Conservation (phyloP, 2,113 vertebrate species). For the Paraplagusia blochii region DNA sequence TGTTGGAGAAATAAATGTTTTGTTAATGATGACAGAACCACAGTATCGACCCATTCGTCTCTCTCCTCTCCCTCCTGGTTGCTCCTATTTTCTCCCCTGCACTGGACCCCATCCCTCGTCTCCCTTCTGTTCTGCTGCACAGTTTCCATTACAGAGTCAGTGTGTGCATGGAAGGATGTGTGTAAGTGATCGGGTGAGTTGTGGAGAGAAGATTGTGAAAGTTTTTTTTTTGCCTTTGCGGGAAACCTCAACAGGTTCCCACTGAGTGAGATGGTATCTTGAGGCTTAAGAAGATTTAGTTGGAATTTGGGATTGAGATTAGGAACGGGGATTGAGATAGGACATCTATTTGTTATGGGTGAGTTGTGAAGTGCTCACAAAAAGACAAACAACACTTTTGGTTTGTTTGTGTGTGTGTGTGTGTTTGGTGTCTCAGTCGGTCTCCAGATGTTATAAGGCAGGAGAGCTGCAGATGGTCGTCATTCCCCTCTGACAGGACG, state of each 20-base stretch:
- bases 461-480: constrained; percentile 64
- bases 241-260: no score
- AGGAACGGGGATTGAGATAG: no score
- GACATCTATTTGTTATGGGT: no score
- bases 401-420: constrained; percentile 8
- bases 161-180: constrained; percentile 6
- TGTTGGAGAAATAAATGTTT: constrained; percentile 12
- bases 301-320: no score
- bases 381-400: no score
- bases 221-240: no score
- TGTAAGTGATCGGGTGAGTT: background rate
- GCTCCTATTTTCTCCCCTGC: constrained; percentile 12
- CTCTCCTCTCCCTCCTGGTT: background rate
- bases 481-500: constrained; percentile 60
- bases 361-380: no score
- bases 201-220: no score
- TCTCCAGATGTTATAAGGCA: constrained; percentile 65
- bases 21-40: constrained; percentile 32
- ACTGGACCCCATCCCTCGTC: constrained; percentile 22
- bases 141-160: constrained; percentile 15
- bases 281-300: no score
- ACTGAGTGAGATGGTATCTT: no score
- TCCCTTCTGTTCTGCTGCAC: constrained; percentile 10
- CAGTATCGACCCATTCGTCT: constrained; percentile 34
- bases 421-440: constrained; percentile 31